Percentiles rank a stretch among this genome's conserved stretches.
phyloP scores from a whole-genome alignment of 2,888 invertebrate species.

The Odontothrips loti region DNA sequence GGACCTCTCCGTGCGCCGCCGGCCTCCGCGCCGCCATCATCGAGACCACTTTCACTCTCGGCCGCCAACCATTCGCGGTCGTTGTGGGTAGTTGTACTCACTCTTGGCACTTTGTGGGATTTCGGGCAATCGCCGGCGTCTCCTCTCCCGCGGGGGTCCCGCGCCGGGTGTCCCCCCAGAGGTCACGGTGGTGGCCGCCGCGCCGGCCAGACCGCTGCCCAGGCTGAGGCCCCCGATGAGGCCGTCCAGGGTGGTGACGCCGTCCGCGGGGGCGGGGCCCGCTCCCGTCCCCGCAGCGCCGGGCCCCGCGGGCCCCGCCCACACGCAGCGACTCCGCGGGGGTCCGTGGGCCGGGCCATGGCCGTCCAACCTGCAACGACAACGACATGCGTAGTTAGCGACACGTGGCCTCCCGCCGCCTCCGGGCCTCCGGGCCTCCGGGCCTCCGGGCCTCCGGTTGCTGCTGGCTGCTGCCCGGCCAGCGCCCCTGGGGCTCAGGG shows the following conservation, averaged over 20 bases:
- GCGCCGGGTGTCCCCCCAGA: not conserved
- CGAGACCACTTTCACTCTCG: not conserved
- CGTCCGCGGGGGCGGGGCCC: not conserved
- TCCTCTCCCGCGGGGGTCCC: not conserved
- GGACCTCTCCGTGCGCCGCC: not conserved
- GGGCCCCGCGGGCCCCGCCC: not conserved
- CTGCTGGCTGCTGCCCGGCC: no score
- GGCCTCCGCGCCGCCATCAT: not conserved
- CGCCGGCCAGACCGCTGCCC: not conserved
- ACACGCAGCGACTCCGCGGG: not conserved
- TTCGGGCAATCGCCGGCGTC: not conserved
- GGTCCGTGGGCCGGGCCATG: not conserved
- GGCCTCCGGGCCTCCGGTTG: no score
- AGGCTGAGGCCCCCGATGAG: not conserved
- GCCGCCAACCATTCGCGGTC: not conserved
- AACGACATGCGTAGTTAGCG: not conserved
- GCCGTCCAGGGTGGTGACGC: not conserved
- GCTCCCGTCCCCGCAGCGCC: not conserved
- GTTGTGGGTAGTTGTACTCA: not conserved
- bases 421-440: no score
- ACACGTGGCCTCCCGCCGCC: no score
- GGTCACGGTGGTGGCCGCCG: not conserved
- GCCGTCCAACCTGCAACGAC: not conserved
- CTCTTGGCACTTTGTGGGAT: constrained; percentile 19
- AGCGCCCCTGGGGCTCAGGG: no score